phyloP scores from a whole-genome alignment of 2,888 invertebrate species.

The Frankliniella fusca region DNA sequence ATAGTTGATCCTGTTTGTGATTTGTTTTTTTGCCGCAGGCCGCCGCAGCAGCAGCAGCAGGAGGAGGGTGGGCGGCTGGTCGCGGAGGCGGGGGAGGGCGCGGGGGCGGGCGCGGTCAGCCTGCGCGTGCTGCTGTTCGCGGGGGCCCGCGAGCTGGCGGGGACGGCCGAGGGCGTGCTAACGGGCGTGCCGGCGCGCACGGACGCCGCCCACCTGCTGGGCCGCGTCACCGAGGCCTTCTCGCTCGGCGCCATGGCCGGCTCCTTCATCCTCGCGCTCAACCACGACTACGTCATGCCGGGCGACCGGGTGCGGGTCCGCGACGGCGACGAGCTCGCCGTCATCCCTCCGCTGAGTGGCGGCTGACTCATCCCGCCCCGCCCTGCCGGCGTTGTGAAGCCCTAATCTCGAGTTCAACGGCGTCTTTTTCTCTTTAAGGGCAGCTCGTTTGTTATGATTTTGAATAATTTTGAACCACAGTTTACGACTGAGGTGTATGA shows the following conservation, averaged over 20 bases:
- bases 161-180: conserved; percentile 5
- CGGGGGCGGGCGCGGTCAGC: not conserved
- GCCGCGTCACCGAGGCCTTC: conserved; percentile 17
- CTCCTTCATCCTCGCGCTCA: conserved; percentile 11
- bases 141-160: conserved; percentile 7
- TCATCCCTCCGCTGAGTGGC: not conserved
- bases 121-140: conserved; percentile 12
- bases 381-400: not conserved
- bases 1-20: not conserved
- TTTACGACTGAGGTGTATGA: too few species aligned
- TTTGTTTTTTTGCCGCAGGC: not conserved
- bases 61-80: not conserved
- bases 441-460: too few species aligned
- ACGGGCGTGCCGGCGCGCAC: not conserved
- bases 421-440: too few species aligned
- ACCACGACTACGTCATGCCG: not conserved
- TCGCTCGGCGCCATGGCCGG: conserved; percentile 4
- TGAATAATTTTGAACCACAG: too few species aligned
- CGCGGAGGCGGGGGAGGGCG: not conserved
- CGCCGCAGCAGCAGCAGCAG: not conserved
- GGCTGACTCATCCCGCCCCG: not conserved
- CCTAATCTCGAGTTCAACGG: too few species aligned
- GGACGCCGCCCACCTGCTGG: not conserved
- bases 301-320: not conserved
- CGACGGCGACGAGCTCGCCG: conserved; percentile 17